Evolutionary conservation across 2,113 vertebrate genomes (phyloP).

Genomic region (Ptyas mucosa): DNA sequence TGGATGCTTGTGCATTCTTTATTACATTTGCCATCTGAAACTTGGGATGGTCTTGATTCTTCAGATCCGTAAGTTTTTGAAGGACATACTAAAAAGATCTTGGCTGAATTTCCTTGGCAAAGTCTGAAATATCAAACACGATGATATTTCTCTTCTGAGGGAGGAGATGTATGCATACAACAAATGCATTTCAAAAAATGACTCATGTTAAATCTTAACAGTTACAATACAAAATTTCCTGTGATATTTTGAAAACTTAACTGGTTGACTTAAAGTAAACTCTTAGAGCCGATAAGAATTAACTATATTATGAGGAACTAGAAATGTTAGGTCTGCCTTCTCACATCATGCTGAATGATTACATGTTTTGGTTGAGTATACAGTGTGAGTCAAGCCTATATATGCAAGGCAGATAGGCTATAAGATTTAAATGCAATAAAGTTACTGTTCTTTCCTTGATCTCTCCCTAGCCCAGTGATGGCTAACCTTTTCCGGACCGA

Average conservation of each 20-base stretch:
- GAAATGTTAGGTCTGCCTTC: background rate
- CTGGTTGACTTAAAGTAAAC: background rate
- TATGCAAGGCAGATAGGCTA: background rate
- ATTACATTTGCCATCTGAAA: background rate
- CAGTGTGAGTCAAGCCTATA: background rate
- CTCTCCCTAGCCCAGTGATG: background rate
- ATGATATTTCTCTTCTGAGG: background rate
- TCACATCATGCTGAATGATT: background rate
- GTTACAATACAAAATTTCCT: background rate
- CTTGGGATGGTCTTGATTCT: background rate
- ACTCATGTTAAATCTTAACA: background rate
- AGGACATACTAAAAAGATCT: background rate
- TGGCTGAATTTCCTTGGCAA: constrained; percentile 1
- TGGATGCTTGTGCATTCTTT: background rate
- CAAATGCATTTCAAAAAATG: background rate
- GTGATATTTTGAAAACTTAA: background rate
- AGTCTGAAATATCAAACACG: background rate
- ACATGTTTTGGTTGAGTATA: background rate
- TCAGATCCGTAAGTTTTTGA: background rate
- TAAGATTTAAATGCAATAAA: background rate
- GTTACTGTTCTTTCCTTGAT: background rate
- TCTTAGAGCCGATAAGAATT: background rate
- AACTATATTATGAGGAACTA: background rate
- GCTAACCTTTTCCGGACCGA: too few relatives aligned
- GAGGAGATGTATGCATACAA: background rate